Percentiles rank a stretch among this genome's conserved stretches.
These are phyloP conservation scores for human DNA, from an alignment of 2,113 vertebrate genomes.

Conservation along the genomic window GRCh38 chr9:123346001-123346500, in stretches of 20 bases:
- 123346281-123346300: background rate
- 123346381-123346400: background rate
- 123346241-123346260: background rate
- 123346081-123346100: background rate
- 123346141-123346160: background rate
- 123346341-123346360: background rate
- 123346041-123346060: rapidly evolving
- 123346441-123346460: background rate
- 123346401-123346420: background rate
- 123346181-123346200: background rate
- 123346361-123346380: background rate
- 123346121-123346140: rapidly evolving
- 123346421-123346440: background rate
- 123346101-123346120: rapidly evolving
- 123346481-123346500: too few species aligned
- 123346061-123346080: background rate
- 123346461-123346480: background rate
- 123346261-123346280: background rate
- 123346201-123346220: background rate
- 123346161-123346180: background rate
- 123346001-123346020: background rate
- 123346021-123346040: rapidly evolving
- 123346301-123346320: too few species aligned
- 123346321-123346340: background rate
- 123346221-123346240: background rate